Conservation (phyloP, 2,113 vertebrate genomes). For the Cinclus mexicanus region DNA sequence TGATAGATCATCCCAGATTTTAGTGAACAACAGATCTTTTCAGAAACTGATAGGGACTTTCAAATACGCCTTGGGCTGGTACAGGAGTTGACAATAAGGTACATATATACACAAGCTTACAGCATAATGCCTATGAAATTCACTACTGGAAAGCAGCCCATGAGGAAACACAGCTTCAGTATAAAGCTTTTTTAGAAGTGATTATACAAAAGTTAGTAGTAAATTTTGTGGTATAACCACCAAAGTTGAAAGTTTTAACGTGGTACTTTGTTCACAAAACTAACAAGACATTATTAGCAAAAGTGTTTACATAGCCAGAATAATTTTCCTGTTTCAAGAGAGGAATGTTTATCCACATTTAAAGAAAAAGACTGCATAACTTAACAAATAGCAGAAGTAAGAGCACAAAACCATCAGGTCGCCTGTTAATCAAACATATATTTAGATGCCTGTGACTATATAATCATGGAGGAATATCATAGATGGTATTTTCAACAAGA, state of each 20-base stretch:
- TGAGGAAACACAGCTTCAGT: background rate
- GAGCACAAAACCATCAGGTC: background rate
- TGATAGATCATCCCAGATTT: background rate
- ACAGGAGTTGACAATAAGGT: rapidly evolving
- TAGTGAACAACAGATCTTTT: background rate
- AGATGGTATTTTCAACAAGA: rapidly evolving
- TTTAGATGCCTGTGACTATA: background rate
- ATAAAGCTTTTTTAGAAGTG: background rate
- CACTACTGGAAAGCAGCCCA: background rate
- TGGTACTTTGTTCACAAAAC: background rate
- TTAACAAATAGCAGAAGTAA: background rate
- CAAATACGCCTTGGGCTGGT: background rate
- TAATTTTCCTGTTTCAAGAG: background rate
- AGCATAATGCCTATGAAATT: background rate
- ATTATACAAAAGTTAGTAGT: background rate
- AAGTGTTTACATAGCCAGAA: background rate
- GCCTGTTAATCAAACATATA: background rate
- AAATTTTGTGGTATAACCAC: background rate
- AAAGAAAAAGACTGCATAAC: background rate
- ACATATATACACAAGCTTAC: rapidly evolving
- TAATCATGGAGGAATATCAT: background rate
- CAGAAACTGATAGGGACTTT: background rate
- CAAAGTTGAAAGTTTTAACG: background rate
- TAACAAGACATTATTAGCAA: background rate
- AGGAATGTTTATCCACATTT: background rate